phyloP scores from a whole-genome alignment of 2,797 vertebrate species.

The Protosalanx chinensis region DNA sequence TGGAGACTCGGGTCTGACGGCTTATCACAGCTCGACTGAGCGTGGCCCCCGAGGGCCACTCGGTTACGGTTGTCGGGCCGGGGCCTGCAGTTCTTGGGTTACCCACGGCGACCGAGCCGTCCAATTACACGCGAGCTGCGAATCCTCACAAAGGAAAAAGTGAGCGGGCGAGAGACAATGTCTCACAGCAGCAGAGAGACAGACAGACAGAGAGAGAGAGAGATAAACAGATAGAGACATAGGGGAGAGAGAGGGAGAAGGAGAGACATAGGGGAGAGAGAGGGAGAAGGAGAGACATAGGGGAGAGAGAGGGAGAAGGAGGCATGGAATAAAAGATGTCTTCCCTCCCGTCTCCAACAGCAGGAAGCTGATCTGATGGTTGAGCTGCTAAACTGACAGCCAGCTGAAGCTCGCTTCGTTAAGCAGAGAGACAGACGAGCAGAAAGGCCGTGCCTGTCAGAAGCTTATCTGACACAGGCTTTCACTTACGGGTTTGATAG shows the following conservation, averaged over 20 bases:
- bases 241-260: slow-evolving; percentile 2
- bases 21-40: not conserved
- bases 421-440: not conserved
- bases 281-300: not conserved
- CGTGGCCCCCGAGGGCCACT: not conserved
- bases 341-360: not conserved
- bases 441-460: not conserved
- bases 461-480: not conserved
- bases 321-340: not conserved
- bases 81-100: not conserved
- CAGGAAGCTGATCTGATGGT: not conserved
- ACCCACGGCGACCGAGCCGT: not conserved
- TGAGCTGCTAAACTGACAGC: not conserved
- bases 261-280: slow-evolving; percentile 10
- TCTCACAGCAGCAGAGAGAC: not conserved
- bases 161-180: not conserved
- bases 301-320: not conserved
- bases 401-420: not conserved
- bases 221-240: not conserved
- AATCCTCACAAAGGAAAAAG: too few species aligned
- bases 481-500: slow-evolving; percentile 3
- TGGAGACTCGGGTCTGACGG: not conserved
- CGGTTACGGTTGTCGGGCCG: not conserved
- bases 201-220: not conserved
- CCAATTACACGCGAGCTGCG: slow-evolving; percentile 11